Evolutionary conservation across 1,140 invertebrate genomes (phyloP), one percentile per base, ranked within the genome.

Genomic region (Pinna nobilis): DNA sequence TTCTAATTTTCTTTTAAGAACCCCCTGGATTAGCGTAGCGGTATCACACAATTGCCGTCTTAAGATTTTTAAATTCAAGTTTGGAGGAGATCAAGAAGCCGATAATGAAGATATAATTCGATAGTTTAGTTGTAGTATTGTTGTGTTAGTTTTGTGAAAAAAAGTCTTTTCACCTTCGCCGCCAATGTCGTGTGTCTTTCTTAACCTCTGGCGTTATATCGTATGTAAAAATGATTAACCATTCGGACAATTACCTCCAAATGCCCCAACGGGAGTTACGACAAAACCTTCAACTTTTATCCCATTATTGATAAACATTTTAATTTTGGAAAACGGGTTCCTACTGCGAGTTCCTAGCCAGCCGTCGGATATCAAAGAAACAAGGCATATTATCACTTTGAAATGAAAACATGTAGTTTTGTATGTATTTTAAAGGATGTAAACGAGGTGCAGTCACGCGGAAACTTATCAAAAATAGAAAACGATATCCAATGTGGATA

Each of bases 41-140:
- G 55, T 59, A 33, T 33, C 30, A 59, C 55, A 59, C 55, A 33
- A 59, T 33, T 35, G 37, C 33, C 55, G 32, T 33, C 55, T 20
- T 59, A 33, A 35, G 55, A 33, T 59, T 59, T 59, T 35, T 33
- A 59, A 59, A 59, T 30, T 35, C 33, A 59, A 30, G 55, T 59
- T 33, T 59, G 33, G 55, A 33, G 55, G 55, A 59, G 55, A 59
- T 59, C 33, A 30, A 33, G 55, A 1, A 18, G n/a, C 15, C 55
- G 55, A 59, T 59, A 59, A 59, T n/a, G n/a, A n/a, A n/a, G n/a
- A n/a, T n/a, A n/a, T n/a, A n/a, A n/a, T n/a, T n/a, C n/a, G n/a
- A n/a, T 59, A 59, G 55, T 30, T 59, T 35, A 59, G 37, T 59
- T 30, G 37, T 59, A 59, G 23, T 30, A 15, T 18, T 30, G 15